Conservation (phyloP, 2,797 vertebrate genomes). For the Hydrolagus colliei region DNA sequence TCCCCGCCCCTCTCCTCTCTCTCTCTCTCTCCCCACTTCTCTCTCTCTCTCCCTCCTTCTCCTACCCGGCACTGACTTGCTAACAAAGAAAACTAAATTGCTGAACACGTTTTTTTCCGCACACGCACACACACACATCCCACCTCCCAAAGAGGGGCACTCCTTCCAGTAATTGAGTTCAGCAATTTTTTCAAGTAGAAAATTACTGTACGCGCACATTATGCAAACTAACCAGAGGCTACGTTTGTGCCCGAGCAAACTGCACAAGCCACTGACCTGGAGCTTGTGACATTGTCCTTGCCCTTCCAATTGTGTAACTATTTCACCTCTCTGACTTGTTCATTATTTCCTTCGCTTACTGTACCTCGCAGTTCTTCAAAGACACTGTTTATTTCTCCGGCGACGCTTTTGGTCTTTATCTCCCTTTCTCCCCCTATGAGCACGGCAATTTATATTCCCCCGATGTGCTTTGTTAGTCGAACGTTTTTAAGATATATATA, state of each 20-base stretch:
- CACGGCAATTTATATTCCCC: too few relatives aligned
- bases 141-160: too few relatives aligned
- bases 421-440: not conserved
- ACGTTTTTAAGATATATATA: too few relatives aligned
- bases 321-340: not conserved
- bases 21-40: too few relatives aligned
- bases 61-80: too few relatives aligned
- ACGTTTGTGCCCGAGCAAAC: not conserved
- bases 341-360: not conserved
- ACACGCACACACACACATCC: too few relatives aligned
- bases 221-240: not conserved
- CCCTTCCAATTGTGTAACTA: not conserved
- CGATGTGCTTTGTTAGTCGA: too few relatives aligned
- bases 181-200: not conserved
- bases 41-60: too few relatives aligned
- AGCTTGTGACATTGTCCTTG: not conserved
- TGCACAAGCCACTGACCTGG: not conserved
- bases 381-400: not conserved
- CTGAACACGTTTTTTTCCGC: too few relatives aligned
- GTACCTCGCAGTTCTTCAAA: not conserved
- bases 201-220: not conserved
- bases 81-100: too few relatives aligned
- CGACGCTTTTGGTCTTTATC: not conserved
- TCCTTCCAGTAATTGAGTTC: not conserved
- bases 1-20: too few relatives aligned